phyloP scores from a whole-genome alignment of 1,140 invertebrate species.

The Zaprionus lachaisei region DNA sequence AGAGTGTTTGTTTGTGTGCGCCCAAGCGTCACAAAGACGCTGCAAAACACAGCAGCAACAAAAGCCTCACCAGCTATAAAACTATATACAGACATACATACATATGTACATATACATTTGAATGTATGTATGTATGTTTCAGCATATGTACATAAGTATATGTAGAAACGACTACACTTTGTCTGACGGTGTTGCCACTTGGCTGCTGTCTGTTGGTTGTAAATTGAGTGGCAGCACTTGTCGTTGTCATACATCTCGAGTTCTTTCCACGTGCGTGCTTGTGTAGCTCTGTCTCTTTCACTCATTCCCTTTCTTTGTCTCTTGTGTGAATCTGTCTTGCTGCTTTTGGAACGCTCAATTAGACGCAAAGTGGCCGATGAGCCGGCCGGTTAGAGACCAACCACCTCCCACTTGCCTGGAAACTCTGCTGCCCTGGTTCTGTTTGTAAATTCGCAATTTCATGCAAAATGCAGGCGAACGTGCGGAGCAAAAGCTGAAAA shows the following conservation, averaged over 20 bases:
- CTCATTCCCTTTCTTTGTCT: conserved; percentile 19
- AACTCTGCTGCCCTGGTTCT: conserved; percentile 15
- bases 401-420: background rate
- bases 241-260: conserved; percentile 48
- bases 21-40: conserved; percentile 69
- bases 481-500: conserved; percentile 15
- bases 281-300: conserved; percentile 4
- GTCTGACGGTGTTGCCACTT: conserved; percentile 70
- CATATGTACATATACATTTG: background rate
- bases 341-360: conserved; percentile 72
- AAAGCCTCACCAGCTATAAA: conserved; percentile 28
- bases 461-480: conserved; percentile 46
- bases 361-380: conserved; percentile 52
- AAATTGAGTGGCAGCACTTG: conserved; percentile 78
- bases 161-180: conserved; percentile 49
- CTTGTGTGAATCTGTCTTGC: conserved; percentile 19
- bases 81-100: conserved; percentile 13
- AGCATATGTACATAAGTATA: background rate
- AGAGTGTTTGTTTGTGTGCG: conserved; percentile 68
- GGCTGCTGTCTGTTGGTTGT: conserved; percentile 62
- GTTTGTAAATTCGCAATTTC: conserved; percentile 32
- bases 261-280: conserved; percentile 27
- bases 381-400: conserved; percentile 39
- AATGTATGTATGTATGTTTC: background rate
- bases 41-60: conserved; percentile 38